Evolutionary conservation across 2,113 vertebrate genomes (phyloP).

Genomic region (Bambusicola thoracicus): DNA sequence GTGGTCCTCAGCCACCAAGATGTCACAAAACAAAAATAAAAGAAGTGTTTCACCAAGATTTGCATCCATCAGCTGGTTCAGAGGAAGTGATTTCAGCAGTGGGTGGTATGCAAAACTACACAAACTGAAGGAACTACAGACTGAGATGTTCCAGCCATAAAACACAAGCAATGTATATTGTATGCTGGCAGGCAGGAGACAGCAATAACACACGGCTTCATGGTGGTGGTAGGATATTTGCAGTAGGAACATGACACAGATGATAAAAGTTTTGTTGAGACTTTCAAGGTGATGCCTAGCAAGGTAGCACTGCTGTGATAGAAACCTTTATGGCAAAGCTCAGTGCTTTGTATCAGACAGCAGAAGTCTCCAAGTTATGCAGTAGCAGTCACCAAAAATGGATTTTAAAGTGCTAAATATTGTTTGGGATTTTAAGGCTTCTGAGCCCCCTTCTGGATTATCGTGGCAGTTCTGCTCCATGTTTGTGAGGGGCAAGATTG

Average conservation of each 20-base stretch:
- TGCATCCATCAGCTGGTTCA: neutral
- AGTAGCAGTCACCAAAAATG: neutral
- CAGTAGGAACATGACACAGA: neutral
- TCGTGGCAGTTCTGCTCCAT: neutral
- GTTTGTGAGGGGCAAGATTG: neutral
- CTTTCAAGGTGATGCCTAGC: accelerated
- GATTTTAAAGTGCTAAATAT: neutral
- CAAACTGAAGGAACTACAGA: neutral
- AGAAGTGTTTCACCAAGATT: neutral
- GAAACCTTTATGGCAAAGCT: neutral
- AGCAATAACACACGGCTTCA: neutral
- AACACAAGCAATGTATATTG: neutral
- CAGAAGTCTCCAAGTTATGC: neutral
- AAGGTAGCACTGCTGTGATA: neutral
- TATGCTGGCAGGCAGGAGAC: neutral
- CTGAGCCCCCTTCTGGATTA: neutral
- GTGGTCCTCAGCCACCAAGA: neutral
- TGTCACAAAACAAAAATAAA: neutral
- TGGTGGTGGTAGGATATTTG: neutral
- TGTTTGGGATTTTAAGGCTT: neutral
- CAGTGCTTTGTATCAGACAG: neutral
- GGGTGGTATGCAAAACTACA: neutral
- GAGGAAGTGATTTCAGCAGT: neutral
- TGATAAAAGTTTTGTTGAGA: neutral
- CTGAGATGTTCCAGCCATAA: neutral